These are phyloP conservation scores for Oscheius sp. DNA, from an alignment of 2,888 invertebrate genomes.

Conservation along the genomic window DNA sequence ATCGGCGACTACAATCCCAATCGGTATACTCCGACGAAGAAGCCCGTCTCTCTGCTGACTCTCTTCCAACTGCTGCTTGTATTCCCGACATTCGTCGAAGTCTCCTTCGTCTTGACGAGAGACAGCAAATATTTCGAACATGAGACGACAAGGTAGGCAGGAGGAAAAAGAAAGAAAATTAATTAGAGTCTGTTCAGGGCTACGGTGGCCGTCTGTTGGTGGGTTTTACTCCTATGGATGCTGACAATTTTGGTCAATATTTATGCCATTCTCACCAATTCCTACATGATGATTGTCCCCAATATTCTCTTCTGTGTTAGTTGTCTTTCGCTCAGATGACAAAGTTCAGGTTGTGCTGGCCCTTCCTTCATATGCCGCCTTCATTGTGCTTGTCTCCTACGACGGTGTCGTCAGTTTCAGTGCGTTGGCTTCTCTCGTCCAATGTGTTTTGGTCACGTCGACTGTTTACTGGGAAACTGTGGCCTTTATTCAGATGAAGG, in stretches of 20 bases:
- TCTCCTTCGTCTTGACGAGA: constrained; percentile 19
- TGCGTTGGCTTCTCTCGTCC: background rate
- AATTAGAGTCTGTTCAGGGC: background rate
- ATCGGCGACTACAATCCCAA: no score
- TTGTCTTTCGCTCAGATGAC: background rate
- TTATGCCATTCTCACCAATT: constrained; percentile 13
- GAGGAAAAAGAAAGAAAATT: background rate
- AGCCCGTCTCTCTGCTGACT: constrained; percentile 8
- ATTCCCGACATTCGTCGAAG: constrained; percentile 8
- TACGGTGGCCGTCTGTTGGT: constrained; percentile 18
- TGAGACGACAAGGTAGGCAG: background rate
- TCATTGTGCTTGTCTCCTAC: background rate
- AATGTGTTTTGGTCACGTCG: background rate
- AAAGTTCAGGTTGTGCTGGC: background rate
- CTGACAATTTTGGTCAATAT: constrained; percentile 2
- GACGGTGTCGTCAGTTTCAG: background rate
- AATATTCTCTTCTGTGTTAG: constrained; percentile 29
- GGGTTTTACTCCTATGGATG: constrained; percentile 18
- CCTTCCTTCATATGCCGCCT: constrained; percentile 15
- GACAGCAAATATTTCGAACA: constrained; percentile 20
- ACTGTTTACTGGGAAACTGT: constrained; percentile 3
- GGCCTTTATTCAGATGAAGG: constrained; percentile 16
- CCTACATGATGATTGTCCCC: constrained; percentile 15
- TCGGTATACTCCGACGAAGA: constrained; percentile 3
- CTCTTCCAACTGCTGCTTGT: constrained; percentile 1